phyloP scores from a whole-genome alignment of 2,113 vertebrate genomes.

The Dolichallabes microphthalmus region DNA sequence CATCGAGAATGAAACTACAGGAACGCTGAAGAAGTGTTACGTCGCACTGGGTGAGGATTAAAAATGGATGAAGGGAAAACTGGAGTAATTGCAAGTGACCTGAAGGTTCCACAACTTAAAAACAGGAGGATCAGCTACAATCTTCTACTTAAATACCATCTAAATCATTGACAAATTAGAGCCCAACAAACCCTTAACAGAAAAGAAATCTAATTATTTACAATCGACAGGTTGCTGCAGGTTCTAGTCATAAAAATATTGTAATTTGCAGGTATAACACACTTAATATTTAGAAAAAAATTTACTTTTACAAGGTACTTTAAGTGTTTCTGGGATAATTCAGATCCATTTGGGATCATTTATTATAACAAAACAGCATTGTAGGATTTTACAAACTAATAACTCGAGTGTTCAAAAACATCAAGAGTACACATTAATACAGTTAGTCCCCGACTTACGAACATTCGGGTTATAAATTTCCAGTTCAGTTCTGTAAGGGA shows the following conservation, averaged over 20 bases:
- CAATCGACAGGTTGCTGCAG: not conserved
- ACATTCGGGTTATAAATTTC: too few relatives aligned
- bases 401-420: not conserved
- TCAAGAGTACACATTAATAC: not conserved
- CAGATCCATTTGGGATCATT: not conserved
- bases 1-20: constrained; percentile 70
- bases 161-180: not conserved
- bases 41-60: constrained; percentile 67
- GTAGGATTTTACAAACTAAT: not conserved
- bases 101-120: not conserved
- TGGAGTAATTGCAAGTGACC: not conserved
- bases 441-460: too few relatives aligned
- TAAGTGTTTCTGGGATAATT: not conserved
- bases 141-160: too few relatives aligned
- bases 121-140: too few relatives aligned
- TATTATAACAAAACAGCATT: not conserved
- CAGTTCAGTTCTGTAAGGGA: too few relatives aligned
- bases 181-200: not conserved
- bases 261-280: not conserved
- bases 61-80: not conserved
- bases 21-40: constrained; percentile 76
- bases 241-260: not conserved
- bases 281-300: too few relatives aligned
- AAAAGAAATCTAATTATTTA: not conserved
- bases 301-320: too few relatives aligned